These are phyloP conservation scores for Drosophila pandora DNA, from an alignment of 1,140 invertebrate genomes.

Conservation along the genomic window DNA sequence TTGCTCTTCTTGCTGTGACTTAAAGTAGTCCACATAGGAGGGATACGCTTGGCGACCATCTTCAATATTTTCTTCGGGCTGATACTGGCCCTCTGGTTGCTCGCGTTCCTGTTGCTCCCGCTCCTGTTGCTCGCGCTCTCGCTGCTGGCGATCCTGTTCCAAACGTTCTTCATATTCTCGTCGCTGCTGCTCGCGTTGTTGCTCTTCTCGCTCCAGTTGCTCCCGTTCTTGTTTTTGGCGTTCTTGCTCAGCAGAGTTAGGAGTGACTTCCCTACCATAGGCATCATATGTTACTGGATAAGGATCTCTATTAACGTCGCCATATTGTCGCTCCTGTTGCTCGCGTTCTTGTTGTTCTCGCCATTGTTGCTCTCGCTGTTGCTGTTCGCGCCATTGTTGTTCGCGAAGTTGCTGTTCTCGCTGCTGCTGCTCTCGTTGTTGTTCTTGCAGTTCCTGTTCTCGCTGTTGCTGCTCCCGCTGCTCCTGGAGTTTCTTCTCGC, in stretches of 20 bases:
- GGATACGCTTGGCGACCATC: background rate
- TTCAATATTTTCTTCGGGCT: background rate
- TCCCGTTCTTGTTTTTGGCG: slow-evolving; percentile 17
- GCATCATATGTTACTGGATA: slow-evolving; percentile 6
- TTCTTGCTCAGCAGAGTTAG: slow-evolving; percentile 7
- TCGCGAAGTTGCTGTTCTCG: slow-evolving; percentile 11
- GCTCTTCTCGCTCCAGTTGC: background rate
- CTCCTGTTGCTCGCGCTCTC: slow-evolving; percentile 3
- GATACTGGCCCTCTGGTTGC: slow-evolving; percentile 11
- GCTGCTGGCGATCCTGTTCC: slow-evolving; percentile 2
- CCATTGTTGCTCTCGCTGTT: background rate
- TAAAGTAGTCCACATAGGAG: background rate
- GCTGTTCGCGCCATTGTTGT: background rate
- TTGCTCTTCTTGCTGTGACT: background rate
- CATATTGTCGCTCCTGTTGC: slow-evolving; percentile 4
- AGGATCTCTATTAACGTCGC: background rate
- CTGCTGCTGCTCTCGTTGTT: slow-evolving; percentile 9
- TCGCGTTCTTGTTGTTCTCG: slow-evolving; percentile 25
- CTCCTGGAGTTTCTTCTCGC: slow-evolving; percentile 7
- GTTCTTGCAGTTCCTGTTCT: background rate
- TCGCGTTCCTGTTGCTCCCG: slow-evolving; percentile 1
- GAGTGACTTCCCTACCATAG: background rate
- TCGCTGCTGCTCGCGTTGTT: background rate
- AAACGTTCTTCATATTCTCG: slow-evolving; percentile 5
- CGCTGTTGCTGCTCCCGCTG: slow-evolving; percentile 20